phyloP scores from a whole-genome alignment of 1,140 invertebrate genomes.

The Cotesia typhae region DNA sequence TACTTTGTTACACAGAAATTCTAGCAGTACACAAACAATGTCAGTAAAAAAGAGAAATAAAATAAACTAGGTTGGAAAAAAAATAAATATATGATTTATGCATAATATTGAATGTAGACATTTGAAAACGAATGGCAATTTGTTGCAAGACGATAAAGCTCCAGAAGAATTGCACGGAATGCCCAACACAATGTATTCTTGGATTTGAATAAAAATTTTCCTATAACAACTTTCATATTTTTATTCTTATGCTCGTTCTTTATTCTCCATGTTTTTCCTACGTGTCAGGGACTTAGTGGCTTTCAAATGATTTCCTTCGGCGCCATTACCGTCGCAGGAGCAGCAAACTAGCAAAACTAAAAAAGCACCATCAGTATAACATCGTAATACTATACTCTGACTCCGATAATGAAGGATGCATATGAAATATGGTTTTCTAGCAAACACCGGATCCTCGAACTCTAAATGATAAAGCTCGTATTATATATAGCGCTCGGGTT shows the following conservation, averaged over 20 bases:
- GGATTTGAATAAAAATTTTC: conserved; percentile 21
- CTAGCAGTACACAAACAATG: too few relatives aligned
- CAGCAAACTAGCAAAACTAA: not conserved
- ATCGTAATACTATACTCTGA: not conserved
- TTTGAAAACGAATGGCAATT: conserved; percentile 30
- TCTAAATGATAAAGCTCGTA: not conserved
- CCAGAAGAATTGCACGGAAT: conserved; percentile 10
- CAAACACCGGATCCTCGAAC: not conserved
- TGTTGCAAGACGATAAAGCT: conserved; percentile 12
- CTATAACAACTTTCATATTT: conserved; percentile 1
- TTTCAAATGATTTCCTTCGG: not conserved
- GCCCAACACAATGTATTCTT: conserved; percentile 15
- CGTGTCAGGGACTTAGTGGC: not conserved
- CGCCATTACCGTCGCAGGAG: not conserved
- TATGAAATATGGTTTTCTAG: conserved; percentile 24
- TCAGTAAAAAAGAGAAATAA: not conserved
- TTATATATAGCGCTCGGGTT: not conserved
- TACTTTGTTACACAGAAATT: too few relatives aligned
- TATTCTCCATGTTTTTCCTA: not conserved
- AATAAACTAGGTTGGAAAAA: not conserved
- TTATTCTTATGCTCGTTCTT: not conserved
- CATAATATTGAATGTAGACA: conserved; percentile 23
- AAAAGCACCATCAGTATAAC: not conserved
- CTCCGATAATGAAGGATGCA: conserved; percentile 17
- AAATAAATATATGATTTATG: conserved; percentile 27